Evolutionary conservation across 1,140 invertebrate species (phyloP), one percentile per base, ranked within the genome.

Genomic region (Adoxophyes honmai): DNA sequence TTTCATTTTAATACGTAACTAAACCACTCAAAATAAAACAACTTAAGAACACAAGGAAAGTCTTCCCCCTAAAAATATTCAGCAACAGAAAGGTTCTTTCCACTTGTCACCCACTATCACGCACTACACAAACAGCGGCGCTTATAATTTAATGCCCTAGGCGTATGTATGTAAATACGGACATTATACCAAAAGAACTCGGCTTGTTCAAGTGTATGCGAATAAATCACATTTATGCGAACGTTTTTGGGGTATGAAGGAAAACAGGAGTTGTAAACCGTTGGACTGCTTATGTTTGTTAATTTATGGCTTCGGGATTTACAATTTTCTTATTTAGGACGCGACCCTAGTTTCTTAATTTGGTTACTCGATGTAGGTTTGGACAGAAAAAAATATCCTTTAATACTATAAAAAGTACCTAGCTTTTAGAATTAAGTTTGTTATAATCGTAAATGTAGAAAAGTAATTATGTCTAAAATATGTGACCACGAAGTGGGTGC

Each of bases 181-280:
- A 55, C 42, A 57, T 57, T 62, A 52, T 51, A 58, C 60, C 48
- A 16, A 48, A 39, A 62, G 21, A 58, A 62, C 52, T 62, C 58
- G 60, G 60, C 55, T 57, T 55, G 44, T 55, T 14, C 58, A 34
- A 57, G 48, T 62, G 36, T 62, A 51, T 58, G 18, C 38, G 16
- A 39, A 62, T 62, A 62, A 62, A 62, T 62, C 60, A 62, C 38
- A 51, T 62, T 62, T 62, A 62, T 62, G 60, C 52, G 54, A 62
- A 57, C 52, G 15, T 34, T 55, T 34, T 53, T 38, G 42, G 52
- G 52, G 34, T 52, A 44, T 34, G 55, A 34, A 52, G 55, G 48
- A 57, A 61, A 61, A 54, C 60, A 62, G 42, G 42, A 28, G 42
- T 48, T 48, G 42, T 48, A 48, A 48, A 48, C 42, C 42, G 11